Percentiles rank a stretch among this genome's conserved stretches.
These are phyloP conservation scores for Pipa parva DNA, from an alignment of 2,113 vertebrate genomes.

Conservation along the genomic window DNA sequence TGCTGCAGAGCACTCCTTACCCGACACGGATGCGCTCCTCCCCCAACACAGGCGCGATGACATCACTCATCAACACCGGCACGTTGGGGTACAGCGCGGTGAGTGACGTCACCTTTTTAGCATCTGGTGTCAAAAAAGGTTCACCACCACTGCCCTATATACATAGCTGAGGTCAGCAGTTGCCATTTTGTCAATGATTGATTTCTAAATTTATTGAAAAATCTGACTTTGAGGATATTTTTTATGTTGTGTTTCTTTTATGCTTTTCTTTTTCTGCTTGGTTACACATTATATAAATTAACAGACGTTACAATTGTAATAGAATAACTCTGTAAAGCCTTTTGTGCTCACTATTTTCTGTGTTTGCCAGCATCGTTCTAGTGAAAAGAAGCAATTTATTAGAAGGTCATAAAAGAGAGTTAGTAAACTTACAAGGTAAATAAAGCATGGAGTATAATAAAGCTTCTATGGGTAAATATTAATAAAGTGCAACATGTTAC, in stretches of 20 bases:
- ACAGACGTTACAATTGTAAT: neutral
- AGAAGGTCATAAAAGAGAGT: neutral
- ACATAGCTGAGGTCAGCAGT: neutral
- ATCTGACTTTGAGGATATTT: neutral
- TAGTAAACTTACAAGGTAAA: neutral
- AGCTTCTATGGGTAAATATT: neutral
- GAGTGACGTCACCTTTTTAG: too few species aligned
- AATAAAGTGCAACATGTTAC: neutral
- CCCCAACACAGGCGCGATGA: too few species aligned
- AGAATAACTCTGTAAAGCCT: neutral
- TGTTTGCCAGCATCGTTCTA: neutral
- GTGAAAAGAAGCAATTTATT: neutral
- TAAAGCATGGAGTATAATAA: neutral
- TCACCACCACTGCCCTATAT: too few species aligned
- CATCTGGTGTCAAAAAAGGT: neutral
- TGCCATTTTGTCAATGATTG: neutral
- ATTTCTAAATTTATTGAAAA: neutral
- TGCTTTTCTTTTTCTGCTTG: neutral
- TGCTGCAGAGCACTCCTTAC: too few species aligned
- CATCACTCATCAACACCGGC: too few species aligned
- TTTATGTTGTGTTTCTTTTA: neutral
- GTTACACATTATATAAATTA: neutral
- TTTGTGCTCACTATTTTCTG: neutral
- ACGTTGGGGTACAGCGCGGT: too few species aligned
- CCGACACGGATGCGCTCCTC: too few species aligned